Evolutionary conservation across 2,113 vertebrate genomes (phyloP).

Genomic region (Brachyhypopomus gauderio): DNA sequence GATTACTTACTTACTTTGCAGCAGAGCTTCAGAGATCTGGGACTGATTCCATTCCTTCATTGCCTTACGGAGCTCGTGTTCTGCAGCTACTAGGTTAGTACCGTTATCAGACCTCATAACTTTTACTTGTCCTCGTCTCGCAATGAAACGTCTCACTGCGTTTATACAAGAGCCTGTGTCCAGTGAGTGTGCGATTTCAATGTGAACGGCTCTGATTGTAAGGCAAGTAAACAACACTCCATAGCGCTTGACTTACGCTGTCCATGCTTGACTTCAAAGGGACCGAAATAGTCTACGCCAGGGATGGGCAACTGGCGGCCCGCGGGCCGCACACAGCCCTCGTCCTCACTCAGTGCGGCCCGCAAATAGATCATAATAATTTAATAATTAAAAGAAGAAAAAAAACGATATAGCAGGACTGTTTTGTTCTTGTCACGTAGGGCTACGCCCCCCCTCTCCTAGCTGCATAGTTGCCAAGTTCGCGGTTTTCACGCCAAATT

Average conservation of each 20-base stretch:
- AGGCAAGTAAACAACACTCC: constrained; percentile 23
- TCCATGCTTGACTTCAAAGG: constrained; percentile 13
- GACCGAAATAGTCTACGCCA: too few species aligned
- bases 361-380: too few species aligned
- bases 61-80: not conserved
- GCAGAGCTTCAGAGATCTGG: not conserved
- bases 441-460: too few species aligned
- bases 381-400: too few species aligned
- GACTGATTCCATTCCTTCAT: not conserved
- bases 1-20: too few species aligned
- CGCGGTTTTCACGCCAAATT: too few species aligned
- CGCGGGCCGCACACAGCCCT: too few species aligned
- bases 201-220: constrained; percentile 15
- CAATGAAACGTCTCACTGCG: constrained; percentile 9
- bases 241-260: not conserved
- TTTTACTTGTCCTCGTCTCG: constrained; percentile 26
- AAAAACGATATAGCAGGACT: too few species aligned
- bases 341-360: too few species aligned
- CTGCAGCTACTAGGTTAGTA: constrained; percentile 2
- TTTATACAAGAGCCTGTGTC: constrained; percentile 31
- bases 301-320: too few species aligned
- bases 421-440: too few species aligned
- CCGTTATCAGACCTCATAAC: constrained; percentile 29
- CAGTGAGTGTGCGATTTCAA: constrained; percentile 4
- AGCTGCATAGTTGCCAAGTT: too few species aligned